Conservation (phyloP, 1,140 invertebrate species). For the Drosophila ambigua region DNA sequence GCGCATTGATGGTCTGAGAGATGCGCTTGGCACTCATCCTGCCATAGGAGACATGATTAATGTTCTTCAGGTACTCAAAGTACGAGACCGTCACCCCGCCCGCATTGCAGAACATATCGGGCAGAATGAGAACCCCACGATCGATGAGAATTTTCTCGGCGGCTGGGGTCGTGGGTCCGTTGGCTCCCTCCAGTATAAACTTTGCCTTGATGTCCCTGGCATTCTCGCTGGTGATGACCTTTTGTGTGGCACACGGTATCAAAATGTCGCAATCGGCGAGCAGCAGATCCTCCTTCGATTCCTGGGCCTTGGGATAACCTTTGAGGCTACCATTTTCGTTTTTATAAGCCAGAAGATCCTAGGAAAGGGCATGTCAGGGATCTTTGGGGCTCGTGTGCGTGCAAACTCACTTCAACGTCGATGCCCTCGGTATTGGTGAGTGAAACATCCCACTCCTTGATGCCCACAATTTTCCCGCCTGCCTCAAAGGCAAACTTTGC, state of each 20-base stretch:
- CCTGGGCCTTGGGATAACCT: constrained; percentile 90
- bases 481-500: constrained; percentile 90
- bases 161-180: constrained; percentile 94
- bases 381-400: no score
- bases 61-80: constrained; percentile 96
- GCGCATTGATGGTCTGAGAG: constrained; percentile 51
- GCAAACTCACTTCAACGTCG: constrained; percentile 87
- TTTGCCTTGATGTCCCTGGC: constrained; percentile 92
- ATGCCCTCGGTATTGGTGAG: constrained; percentile 92
- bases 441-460: constrained; percentile 90
- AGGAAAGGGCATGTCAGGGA: no score
- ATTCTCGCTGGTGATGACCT: constrained; percentile 90
- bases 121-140: constrained; percentile 91
- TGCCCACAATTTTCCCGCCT: constrained; percentile 92
- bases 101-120: constrained; percentile 93
- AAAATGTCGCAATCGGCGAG: constrained; percentile 94
- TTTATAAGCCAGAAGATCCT: constrained; percentile 56
- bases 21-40: constrained; percentile 88
- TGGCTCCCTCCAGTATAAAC: constrained; percentile 91
- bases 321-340: constrained; percentile 87
- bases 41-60: constrained; percentile 95
- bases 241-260: constrained; percentile 93
- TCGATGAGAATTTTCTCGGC: constrained; percentile 90
- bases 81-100: constrained; percentile 96
- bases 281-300: constrained; percentile 86